Base-by-base conservation (phyloP, 2,888 invertebrate species). In the Sympetrum striolatum region DNA sequence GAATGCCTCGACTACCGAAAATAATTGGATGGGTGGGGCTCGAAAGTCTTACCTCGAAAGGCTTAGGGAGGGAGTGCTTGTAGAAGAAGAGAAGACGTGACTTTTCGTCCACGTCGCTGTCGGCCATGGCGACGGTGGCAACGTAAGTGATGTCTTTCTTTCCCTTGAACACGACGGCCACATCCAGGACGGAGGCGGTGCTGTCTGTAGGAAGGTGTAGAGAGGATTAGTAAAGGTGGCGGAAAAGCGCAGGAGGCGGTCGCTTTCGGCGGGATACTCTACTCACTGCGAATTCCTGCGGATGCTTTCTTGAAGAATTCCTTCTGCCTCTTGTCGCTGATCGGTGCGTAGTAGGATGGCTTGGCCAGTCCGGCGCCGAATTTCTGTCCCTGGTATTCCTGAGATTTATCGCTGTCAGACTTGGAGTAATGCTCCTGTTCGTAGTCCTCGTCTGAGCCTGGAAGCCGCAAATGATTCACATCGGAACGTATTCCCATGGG, bases 101-200 rank as follows among this genome's bases (percentile, higher is more conserved):
- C 92, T 95, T 96, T 10, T 94, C 93, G 92, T 96, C 95, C 3
- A 95, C 94, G 4, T 94, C 94, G 92, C 96, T 96, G n/a, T 93
- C 92, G 44, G 95, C 95, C 37, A 94, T 92, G 25, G 96, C 96
- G 22, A 94, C 93, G 12, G 96, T 96, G 2, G 95, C 92, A 0
- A 94, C 93, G 92, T 95, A 95, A 91, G 95, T 94, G 25, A 94
- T 93, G 91, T 94, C 94, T 92, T 94, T 94, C 79, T 94, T 93
- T 37, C 95, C 96, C 58, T 95, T 94, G 91, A 96, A 95, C 91
- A 95, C 93, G 31, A 96, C 93, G 73, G 95, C 94, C 0, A 95
- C 91, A 92, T 96, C 96, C 0, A 95, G 90, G 15, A 95, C 94
- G 81, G 93, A 92, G n/a, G 94, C 95, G 90, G 93, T 93, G 86